Evolutionary conservation across 2,113 vertebrate genomes (phyloP), one percentile per base, ranked within the genome.

Genomic region (Takifugu bimaculatus): DNA sequence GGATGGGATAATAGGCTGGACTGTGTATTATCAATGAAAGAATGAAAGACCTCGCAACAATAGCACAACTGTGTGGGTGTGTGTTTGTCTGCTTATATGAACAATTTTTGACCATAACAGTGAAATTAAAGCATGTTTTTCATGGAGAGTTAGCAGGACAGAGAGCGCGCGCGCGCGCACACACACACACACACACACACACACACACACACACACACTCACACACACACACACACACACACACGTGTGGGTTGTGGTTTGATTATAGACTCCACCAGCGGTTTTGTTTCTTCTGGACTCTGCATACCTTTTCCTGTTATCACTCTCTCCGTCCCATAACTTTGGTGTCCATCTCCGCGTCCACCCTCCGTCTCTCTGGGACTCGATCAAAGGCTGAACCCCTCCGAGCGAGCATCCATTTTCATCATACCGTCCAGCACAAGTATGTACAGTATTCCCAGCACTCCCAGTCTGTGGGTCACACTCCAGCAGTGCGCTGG

Each of bases 121-220:
- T 62, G 7, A 51, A 69, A 72, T 67, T 59, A 81, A 82, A 88
- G 81, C 80, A 84, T 83, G 74, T 85, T 87, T 84, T 79, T 32
- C 35, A 39, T 39, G 35, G 35, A 39, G 35, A 39, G 35, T 39
- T 39, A 10, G 32, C 32, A 35, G 32, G 32, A 35, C 32, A 39
- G 0, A 39, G 35, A 39, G 59, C 65, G 74, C 75, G 15, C 39
- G 44, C 13, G 1, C 1, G 15, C 47, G 32, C 48, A 14, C 42
- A 42, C 59, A 47, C 57, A 48, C 29, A 58, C 45, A 55, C 55
- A 60, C 59, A 39, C 32, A 55, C 32, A 49, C 28, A 57, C 56
- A 14, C 56, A 42, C 47, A 44, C 50, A 27, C 64, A 13, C 45
- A 27, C 26, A 35, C 27, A 42, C 44, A 20, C 9, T n/a, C 20